Evolutionary conservation across 2,797 vertebrate genomes (phyloP).

Genomic region (Amazonetta brasiliensis): DNA sequence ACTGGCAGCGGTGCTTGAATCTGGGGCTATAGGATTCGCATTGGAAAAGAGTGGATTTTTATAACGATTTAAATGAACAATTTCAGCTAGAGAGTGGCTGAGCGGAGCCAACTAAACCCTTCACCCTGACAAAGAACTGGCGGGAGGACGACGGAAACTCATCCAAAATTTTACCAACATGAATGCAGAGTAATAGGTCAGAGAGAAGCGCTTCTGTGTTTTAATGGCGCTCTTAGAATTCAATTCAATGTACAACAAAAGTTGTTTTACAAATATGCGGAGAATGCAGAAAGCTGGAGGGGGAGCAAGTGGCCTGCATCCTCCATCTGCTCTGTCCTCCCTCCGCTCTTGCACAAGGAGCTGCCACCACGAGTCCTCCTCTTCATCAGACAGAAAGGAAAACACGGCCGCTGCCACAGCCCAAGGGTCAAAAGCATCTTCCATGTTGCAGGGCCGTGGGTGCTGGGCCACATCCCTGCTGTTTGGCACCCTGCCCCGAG

Average conservation of each 20-base stretch:
- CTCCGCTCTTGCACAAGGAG: background rate
- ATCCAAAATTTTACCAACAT: constrained; percentile 70
- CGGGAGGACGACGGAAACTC: constrained; percentile 64
- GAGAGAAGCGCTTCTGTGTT: constrained; percentile 67
- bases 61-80: constrained; percentile 65
- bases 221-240: constrained; percentile 66
- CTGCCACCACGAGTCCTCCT: background rate
- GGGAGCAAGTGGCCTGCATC: constrained; percentile 50
- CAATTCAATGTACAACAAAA: constrained; percentile 70
- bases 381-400: background rate
- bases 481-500: background rate
- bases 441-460: background rate
- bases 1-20: constrained; percentile 60
- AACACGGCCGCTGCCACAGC: background rate
- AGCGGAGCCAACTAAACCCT: constrained; percentile 71
- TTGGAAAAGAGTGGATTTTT: constrained; percentile 65
- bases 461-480: background rate
- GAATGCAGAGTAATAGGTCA: constrained; percentile 75
- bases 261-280: constrained; percentile 69
- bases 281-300: constrained; percentile 69
- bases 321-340: constrained; percentile 51
- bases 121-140: constrained; percentile 76
- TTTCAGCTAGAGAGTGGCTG: constrained; percentile 68
- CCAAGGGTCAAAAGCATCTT: background rate
- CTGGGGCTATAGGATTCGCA: constrained; percentile 43